Evolutionary conservation across 1,140 invertebrate species (phyloP).

Genomic region (Drosophila parabipectinata): DNA sequence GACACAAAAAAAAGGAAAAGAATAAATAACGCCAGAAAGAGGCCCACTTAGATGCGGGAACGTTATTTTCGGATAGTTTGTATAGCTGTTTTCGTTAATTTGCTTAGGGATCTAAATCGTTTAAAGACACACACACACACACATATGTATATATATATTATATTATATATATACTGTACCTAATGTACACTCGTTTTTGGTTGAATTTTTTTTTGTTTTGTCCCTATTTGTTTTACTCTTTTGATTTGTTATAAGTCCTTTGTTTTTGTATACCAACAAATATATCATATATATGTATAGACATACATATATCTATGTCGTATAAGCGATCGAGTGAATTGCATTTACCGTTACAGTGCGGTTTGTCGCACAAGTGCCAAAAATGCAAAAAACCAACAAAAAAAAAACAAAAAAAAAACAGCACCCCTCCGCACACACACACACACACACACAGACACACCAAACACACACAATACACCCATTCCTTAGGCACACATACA

Average conservation of each 20-base stretch:
- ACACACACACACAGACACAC: constrained; percentile 18
- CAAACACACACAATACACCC: constrained; percentile 12
- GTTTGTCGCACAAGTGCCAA: constrained; percentile 59
- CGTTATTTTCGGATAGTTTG: constrained; percentile 45
- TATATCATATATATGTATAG: constrained; percentile 31
- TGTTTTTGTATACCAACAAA: constrained; percentile 30
- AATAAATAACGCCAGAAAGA: constrained; percentile 17
- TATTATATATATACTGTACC: neutral
- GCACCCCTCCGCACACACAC: constrained; percentile 21
- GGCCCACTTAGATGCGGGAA: constrained; percentile 14
- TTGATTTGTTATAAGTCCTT: constrained; percentile 40
- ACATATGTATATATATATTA: neutral
- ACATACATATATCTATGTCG: constrained; percentile 32
- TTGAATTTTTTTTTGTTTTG: constrained; percentile 15
- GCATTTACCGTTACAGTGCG: constrained; percentile 51
- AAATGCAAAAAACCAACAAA: constrained; percentile 24
- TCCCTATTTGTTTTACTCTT: constrained; percentile 18
- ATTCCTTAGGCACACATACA: constrained; percentile 18
- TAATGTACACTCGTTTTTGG: constrained; percentile 27
- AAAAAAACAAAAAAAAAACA: constrained; percentile 16
- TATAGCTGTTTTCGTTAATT: constrained; percentile 32
- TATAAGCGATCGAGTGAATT: constrained; percentile 48
- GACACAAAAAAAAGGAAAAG: constrained; percentile 18
- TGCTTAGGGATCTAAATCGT: constrained; percentile 32
- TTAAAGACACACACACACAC: constrained; percentile 19